These are phyloP conservation scores for Mycogona germanica DNA, from an alignment of 2,888 invertebrate genomes.

Conservation along the genomic window DNA sequence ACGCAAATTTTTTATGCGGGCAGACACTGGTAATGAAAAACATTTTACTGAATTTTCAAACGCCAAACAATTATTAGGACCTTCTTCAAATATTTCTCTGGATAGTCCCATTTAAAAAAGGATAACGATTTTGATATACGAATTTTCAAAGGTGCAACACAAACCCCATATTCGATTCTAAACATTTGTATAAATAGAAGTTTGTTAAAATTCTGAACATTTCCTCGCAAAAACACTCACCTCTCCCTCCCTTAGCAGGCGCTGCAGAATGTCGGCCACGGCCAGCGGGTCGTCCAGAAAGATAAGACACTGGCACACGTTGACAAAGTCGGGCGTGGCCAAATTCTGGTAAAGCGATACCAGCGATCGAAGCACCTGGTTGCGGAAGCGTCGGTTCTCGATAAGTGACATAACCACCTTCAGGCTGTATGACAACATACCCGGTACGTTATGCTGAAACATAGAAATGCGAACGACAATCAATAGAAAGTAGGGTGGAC, in stretches of 20 bases:
- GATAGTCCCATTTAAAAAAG: no score
- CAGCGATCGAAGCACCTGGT: slow-evolving; percentile 73
- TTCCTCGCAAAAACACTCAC: slow-evolving; percentile 34
- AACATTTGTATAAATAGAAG: slow-evolving; percentile 8
- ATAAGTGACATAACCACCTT: slow-evolving; percentile 94
- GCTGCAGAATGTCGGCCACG: slow-evolving; percentile 85
- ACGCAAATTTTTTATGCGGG: no score
- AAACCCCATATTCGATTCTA: no score
- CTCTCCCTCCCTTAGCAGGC: slow-evolving; percentile 62
- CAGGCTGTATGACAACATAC: slow-evolving; percentile 89
- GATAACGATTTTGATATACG: no score
- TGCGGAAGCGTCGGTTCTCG: slow-evolving; percentile 85
- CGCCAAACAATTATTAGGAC: no score
- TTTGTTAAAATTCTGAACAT: slow-evolving; percentile 4
- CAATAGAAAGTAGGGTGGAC: no score
- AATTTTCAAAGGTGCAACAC: slow-evolving; percentile 17
- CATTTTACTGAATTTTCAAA: no score
- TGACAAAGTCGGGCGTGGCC: slow-evolving; percentile 89
- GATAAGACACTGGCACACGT: slow-evolving; percentile 96
- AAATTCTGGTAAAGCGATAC: slow-evolving; percentile 81
- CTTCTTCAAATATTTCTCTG: no score
- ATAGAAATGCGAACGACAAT: no score
- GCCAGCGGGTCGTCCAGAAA: slow-evolving; percentile 88
- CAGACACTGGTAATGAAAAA: no score
- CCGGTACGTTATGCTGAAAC: slow-evolving; percentile 61